Evolutionary conservation across 2,113 vertebrate species (phyloP).

Genomic region (Guaruba guarouba): DNA sequence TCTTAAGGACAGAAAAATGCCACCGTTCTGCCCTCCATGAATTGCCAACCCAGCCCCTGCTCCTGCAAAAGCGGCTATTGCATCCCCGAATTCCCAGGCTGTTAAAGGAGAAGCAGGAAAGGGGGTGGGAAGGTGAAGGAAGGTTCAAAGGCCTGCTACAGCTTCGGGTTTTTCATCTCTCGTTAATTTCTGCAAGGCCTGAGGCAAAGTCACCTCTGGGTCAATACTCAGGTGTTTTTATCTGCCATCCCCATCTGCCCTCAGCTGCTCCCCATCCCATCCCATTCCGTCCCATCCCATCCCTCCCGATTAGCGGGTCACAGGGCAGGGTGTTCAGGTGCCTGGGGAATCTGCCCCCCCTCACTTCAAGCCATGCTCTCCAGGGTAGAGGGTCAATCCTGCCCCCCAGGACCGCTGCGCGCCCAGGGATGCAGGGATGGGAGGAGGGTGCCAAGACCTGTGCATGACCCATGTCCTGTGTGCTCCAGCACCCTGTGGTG

Average conservation of each 20-base stretch:
- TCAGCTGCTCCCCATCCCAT: not conserved
- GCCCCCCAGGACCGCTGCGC: not conserved
- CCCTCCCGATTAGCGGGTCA: not conserved
- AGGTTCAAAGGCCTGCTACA: conserved; percentile 45
- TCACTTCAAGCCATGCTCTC: not conserved
- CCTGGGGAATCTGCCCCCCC: not conserved
- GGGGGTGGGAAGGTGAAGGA: not conserved
- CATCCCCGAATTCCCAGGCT: not conserved
- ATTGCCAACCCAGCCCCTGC: not conserved
- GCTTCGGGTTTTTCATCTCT: conserved; percentile 37
- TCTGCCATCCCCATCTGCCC: conserved; percentile 34
- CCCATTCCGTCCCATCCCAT: not conserved
- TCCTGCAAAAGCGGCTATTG: not conserved
- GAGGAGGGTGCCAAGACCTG: not conserved
- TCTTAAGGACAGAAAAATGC: not conserved
- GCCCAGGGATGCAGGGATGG: not conserved
- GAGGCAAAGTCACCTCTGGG: conserved; percentile 65
- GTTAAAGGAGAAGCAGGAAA: not conserved
- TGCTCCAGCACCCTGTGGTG: rapidly evolving
- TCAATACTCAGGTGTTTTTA: conserved; percentile 69
- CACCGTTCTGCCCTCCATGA: rapidly evolving
- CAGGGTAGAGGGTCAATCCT: not conserved
- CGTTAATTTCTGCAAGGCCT: conserved; percentile 41
- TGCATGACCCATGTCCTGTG: not conserved
- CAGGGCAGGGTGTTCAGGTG: not conserved